Percentiles rank a stretch among this genome's conserved stretches.
These are phyloP conservation scores for Falco rusticolus DNA, from an alignment of 2,797 vertebrate species.

Conservation along the genomic window DNA sequence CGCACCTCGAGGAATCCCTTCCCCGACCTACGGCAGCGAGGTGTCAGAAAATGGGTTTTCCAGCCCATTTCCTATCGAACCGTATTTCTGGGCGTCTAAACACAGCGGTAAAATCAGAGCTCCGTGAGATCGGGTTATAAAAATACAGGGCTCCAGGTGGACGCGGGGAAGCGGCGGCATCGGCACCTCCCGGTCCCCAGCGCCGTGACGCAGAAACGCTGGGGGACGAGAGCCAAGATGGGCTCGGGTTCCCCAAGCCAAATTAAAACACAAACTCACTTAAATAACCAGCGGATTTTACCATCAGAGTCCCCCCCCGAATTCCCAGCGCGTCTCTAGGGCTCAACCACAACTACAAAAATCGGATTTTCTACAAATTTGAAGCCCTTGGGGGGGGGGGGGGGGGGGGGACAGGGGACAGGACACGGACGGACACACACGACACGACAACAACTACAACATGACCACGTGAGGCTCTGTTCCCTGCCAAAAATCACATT, in stretches of 20 bases:
- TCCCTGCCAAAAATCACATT: not conserved
- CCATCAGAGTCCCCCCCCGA: not conserved
- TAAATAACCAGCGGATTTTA: rapidly evolving
- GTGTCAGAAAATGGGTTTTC: not conserved
- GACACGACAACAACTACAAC: not conserved
- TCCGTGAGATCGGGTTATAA: rapidly evolving
- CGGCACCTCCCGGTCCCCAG: not conserved
- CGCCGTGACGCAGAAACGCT: not conserved
- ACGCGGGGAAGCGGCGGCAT: not conserved
- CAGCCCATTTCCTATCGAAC: rapidly evolving
- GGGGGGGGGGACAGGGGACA: too few species aligned
- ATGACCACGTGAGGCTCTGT: not conserved
- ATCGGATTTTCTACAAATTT: not conserved
- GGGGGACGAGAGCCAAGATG: not conserved
- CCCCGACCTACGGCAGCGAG: not conserved
- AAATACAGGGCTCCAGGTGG: not conserved
- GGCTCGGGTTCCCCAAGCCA: not conserved
- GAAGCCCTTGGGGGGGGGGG: rapidly evolving
- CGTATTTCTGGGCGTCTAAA: rapidly evolving
- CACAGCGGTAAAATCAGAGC: rapidly evolving
- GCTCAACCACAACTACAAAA: not conserved
- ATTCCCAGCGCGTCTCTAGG: not conserved
- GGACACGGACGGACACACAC: too few species aligned
- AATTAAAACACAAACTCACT: not conserved
- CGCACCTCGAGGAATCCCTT: constrained; percentile 6